phyloP scores from a whole-genome alignment of 1,140 invertebrate genomes.

The Stenopsyche tienmushanensis region DNA sequence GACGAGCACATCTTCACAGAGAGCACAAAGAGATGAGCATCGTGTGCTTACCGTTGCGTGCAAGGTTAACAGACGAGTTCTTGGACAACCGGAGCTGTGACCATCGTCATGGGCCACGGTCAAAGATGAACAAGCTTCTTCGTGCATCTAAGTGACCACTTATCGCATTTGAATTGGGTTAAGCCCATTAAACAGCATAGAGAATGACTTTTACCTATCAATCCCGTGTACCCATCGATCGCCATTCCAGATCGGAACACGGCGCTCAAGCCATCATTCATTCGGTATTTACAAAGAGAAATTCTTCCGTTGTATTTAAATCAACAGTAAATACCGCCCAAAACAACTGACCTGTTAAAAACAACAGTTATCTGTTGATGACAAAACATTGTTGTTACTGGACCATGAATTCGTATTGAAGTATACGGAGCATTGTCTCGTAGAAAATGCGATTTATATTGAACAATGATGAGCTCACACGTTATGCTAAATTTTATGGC shows the following conservation, averaged over 20 bases:
- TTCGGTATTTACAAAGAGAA: no score
- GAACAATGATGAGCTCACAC: no score
- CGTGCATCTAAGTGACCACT: not conserved
- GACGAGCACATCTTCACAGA: no score
- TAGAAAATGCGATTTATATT: no score
- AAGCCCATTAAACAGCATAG: not conserved
- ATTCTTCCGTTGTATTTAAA: no score
- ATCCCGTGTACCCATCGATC: no score
- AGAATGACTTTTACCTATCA: no score
- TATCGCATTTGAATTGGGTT: not conserved
- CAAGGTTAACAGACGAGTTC: conserved; percentile 6
- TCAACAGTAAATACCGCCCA: no score
- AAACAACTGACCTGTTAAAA: not conserved
- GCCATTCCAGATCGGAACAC: not conserved
- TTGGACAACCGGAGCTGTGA: not conserved
- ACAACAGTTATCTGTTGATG: not conserved
- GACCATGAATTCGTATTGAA: not conserved
- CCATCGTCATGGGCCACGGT: conserved; percentile 14
- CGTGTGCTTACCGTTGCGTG: not conserved
- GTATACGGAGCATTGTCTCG: no score
- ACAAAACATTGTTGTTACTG: not conserved
- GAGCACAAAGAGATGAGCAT: no score
- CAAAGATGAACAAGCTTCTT: conserved; percentile 8
- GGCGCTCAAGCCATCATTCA: no score
- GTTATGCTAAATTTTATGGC: no score